Percentiles rank a stretch among this genome's conserved stretches.
Evolutionary conservation across 2,797 vertebrate genomes (phyloP).

Genomic region (Adelosebastes latens): DNA sequence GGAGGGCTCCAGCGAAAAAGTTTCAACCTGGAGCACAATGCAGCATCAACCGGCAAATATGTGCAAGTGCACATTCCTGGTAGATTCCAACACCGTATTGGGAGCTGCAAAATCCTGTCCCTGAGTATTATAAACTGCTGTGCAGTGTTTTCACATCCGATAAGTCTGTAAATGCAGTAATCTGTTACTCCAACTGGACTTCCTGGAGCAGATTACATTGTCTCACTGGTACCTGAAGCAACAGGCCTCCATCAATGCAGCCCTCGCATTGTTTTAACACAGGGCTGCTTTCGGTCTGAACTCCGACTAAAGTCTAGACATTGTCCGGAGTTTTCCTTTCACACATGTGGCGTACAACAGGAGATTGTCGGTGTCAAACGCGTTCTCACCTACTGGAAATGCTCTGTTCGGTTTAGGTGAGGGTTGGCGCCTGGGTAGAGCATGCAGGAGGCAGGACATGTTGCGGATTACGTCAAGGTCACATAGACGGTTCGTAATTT

Average conservation of each 20-base stretch:
- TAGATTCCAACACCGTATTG: not conserved
- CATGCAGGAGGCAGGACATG: not conserved
- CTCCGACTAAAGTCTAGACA: not conserved
- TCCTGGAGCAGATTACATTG: slow-evolving; percentile 16
- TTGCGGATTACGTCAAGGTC: too few species aligned
- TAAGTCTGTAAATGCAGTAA: not conserved
- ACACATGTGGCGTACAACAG: not conserved
- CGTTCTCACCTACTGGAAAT: too few species aligned
- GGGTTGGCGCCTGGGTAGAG: not conserved
- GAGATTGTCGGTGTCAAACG: not conserved
- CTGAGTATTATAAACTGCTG: not conserved
- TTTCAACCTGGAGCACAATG: not conserved
- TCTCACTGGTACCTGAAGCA: slow-evolving; percentile 2
- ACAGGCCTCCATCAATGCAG: not conserved
- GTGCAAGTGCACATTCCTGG: not conserved
- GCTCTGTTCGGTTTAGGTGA: too few species aligned
- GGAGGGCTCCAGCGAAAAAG: not conserved
- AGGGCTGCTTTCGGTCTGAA: not conserved
- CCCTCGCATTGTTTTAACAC: not conserved
- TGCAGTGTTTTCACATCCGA: not conserved
- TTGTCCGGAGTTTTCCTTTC: not conserved
- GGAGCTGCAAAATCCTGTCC: not conserved
- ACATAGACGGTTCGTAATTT: too few species aligned
- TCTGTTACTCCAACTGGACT: not conserved
- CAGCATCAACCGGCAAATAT: not conserved